A percentile compares a stretch with the other conserved stretches of the same genome.
Evolutionary conservation across 2,888 invertebrate genomes (phyloP).

Genomic region (Thumatha senex): DNA sequence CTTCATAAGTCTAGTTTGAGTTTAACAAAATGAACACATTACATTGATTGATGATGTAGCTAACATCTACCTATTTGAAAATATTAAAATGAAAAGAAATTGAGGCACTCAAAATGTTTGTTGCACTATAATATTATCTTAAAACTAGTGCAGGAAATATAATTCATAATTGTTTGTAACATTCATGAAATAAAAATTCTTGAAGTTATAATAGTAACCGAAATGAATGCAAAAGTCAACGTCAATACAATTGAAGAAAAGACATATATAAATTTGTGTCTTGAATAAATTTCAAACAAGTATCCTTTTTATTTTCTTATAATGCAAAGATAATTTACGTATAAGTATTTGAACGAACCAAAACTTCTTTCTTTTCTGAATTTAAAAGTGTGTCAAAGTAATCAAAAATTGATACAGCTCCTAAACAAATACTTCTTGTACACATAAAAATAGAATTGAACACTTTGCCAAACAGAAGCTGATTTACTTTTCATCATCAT

Average conservation of each 20-base stretch:
- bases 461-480: slow-evolving; percentile 16
- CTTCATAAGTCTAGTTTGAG: slow-evolving; percentile 2
- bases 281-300: too few species aligned
- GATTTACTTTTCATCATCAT: slow-evolving; percentile 1
- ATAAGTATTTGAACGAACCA: not conserved
- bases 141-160: slow-evolving; percentile 15
- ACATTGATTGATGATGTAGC: slow-evolving; percentile 5
- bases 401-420: not conserved
- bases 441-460: slow-evolving; percentile 26
- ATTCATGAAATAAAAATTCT: not conserved
- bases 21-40: slow-evolving; percentile 5
- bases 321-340: too few species aligned
- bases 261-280: too few species aligned
- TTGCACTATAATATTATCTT: slow-evolving; percentile 9
- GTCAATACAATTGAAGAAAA: too few species aligned
- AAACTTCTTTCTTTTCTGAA: not conserved
- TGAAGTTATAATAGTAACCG: too few species aligned
- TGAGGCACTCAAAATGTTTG: slow-evolving; percentile 12
- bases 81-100: slow-evolving; percentile 12
- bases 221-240: too few species aligned
- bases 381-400: not conserved
- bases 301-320: too few species aligned
- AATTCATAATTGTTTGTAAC: slow-evolving; percentile 10
- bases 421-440: slow-evolving; percentile 10
- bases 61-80: slow-evolving; percentile 4